These are phyloP conservation scores for Pampusana beccarii DNA, from an alignment of 2,113 vertebrate genomes.

Conservation along the genomic window DNA sequence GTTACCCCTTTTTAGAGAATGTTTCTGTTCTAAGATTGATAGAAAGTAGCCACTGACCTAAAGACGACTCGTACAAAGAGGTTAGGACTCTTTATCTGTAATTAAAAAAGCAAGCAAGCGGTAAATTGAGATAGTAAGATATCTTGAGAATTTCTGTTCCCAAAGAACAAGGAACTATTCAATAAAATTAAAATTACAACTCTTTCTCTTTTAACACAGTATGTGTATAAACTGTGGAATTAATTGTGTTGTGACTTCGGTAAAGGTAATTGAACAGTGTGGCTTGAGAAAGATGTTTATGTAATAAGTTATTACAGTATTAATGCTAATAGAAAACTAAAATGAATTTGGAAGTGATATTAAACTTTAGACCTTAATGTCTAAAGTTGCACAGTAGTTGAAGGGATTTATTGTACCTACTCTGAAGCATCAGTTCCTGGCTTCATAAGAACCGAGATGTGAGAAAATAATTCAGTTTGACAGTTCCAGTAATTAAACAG, in stretches of 20 bases:
- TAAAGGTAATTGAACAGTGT: neutral
- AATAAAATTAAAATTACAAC: neutral
- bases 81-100: neutral
- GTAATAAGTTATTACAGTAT: accelerated
- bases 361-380: neutral
- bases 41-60: neutral
- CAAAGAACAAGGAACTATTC: neutral
- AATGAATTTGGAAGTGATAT: neutral
- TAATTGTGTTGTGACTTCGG: neutral
- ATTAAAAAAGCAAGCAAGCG: neutral
- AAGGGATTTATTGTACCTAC: neutral
- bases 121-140: neutral
- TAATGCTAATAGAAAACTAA: neutral
- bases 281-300: neutral
- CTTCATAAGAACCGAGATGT: neutral
- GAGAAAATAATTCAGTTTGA: neutral
- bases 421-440: neutral
- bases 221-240: neutral
- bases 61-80: neutral
- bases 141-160: neutral
- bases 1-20: neutral
- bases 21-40: neutral
- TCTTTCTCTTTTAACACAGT: neutral
- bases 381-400: neutral
- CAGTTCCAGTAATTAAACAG: neutral